Base-by-base conservation (phyloP, 2,113 vertebrate genomes). In the Aspidoscelis tigris region DNA sequence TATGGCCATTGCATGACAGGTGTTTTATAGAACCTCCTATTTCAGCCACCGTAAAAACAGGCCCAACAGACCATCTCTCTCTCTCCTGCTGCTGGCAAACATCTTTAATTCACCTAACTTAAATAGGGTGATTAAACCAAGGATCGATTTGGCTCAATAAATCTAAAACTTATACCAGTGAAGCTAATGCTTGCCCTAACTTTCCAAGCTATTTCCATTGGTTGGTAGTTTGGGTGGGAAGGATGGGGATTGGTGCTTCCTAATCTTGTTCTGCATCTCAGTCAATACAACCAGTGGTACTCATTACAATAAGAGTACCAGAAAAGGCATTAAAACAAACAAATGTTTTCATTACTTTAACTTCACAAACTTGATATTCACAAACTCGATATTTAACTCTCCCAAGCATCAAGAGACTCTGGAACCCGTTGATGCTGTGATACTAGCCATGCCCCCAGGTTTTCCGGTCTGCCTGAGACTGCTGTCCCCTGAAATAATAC, bases 91-190 rank as follows among this genome's bases (percentile, higher is more conserved):
- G 1, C 26, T 12, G 41, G 69, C 39, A 24, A 26, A 22, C 53
- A 41, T 58, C 68, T 44, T 84, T 72, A 78, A 78, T 70, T 78
- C 0, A 41, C n/a, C n/a, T 41, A 75, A 43, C n/a, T 72, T 78
- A 73, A 78, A 39, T 47, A 76, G 78, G 43, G 33, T 72, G 76
- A 65, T 71, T 88, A 44, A 81, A 83, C 87, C 82, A 91, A 88
- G 80, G 82, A 83, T 64, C 73, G 71, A 78, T 80, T 1, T 53
- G 68, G 84, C 83, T 78, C 84, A 69, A 84, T 33, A 87, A 84
- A 76, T 76, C 65, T 80, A 33, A 26, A 80, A 53, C 22, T 10
- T 58, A 14, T 53, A 12, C 22, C 0, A 1, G 81, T 71, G 76
- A 39, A 76, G 0, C 43, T 1, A 70, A 43, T 75, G 33, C 33